Percentiles rank a stretch among this genome's conserved stretches.
Evolutionary conservation across 2,113 vertebrate species (phyloP).

Genomic region (Prunella himalayana): DNA sequence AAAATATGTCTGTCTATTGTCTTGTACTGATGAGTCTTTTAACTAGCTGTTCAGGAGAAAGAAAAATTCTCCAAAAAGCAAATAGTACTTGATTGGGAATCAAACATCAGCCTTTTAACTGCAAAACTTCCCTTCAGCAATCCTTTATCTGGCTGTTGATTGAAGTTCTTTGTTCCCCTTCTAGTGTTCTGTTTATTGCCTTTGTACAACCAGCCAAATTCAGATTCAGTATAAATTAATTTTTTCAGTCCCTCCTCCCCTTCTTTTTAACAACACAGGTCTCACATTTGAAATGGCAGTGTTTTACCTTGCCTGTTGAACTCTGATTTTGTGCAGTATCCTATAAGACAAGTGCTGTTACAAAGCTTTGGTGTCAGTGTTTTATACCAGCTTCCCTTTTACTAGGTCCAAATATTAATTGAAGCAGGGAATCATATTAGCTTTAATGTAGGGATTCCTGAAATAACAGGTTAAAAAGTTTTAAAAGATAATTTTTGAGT

Average conservation of each 20-base stretch:
- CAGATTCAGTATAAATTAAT: neutral
- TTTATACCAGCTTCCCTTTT: neutral
- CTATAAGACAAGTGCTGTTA: rapidly evolving
- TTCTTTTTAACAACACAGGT: neutral
- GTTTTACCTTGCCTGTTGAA: neutral
- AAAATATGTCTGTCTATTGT: neutral
- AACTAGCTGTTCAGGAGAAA: neutral
- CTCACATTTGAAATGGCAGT: neutral
- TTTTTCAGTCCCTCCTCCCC: neutral
- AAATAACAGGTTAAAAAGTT: neutral
- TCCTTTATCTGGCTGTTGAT: neutral
- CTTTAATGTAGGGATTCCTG: neutral
- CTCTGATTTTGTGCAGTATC: neutral
- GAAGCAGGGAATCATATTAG: neutral
- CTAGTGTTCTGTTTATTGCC: neutral
- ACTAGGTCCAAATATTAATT: neutral
- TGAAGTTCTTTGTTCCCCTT: neutral
- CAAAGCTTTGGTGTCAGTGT: neutral
- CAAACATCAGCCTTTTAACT: neutral
- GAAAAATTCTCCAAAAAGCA: neutral
- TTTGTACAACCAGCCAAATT: neutral
- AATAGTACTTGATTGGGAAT: neutral
- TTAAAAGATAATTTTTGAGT: neutral
- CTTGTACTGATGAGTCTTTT: neutral
- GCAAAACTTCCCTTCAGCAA: neutral